Evolutionary conservation across 2,888 invertebrate species (phyloP), one percentile per base, ranked within the genome.

Genomic region (Ptilodon capucinus): DNA sequence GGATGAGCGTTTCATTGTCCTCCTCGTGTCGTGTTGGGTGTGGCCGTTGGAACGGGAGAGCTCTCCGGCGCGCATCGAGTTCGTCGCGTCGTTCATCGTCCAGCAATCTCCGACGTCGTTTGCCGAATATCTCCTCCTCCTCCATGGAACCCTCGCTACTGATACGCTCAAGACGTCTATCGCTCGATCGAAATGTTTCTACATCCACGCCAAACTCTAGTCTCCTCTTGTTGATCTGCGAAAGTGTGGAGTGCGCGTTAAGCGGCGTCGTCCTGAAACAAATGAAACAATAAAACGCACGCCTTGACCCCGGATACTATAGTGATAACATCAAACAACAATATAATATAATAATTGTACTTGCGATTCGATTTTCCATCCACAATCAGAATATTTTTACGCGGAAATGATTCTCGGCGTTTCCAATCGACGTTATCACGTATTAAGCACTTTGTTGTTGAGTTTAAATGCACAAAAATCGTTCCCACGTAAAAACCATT

Each of bases 1-100:
- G 92, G 55, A 97, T 96, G 45, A 97, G 92, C 0, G 94, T 95
- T 78, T 97, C 97, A 73, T 97, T 95, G 66, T 96, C 96, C 65
- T 94, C 94, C 35, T 81, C 78, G 34, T 69, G 83, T 53, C 84
- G 80, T 40, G 71, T 47, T 62, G 90, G 67, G 40, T 87, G 89
- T 1, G 89, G 86, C 47, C 89, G 84, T 57, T 81, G 81, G 43
- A 71, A 73, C 13, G 75, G 77, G 11, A 71, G 57, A 60, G 80
- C 57, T 67, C 84, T 62, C 62, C 79, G 77, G 62, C 79, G 78
- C 13, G 64, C 43, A 30, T 84, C 83, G 4, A 57, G 46, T 23
- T 87, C 83, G 30, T 84, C 74, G 54, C 79, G 67, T 57, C 83
- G 61, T 68, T 87, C 88, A 75, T 92, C 83, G 68, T 92, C 83